Evolutionary conservation across 2,888 invertebrate genomes (phyloP), one percentile per base, ranked within the genome.

Genomic region (Dicyrtoma fusca): DNA sequence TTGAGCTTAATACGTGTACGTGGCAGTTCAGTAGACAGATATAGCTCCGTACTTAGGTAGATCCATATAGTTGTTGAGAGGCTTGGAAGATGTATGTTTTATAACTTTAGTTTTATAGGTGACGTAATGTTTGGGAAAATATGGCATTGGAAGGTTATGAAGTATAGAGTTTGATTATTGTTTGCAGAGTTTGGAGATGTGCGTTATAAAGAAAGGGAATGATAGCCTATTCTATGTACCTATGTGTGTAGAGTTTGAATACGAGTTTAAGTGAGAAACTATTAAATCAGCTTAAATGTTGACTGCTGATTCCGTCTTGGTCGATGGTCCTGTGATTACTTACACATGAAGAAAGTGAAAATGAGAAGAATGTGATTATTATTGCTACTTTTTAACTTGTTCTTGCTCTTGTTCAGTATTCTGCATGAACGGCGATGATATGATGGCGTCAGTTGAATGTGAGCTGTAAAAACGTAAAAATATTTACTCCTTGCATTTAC

Each of bases 281-380:
- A 17, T 11, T 23, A 19, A 21, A 19, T 53, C 53, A 53, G 53
- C 53, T 21, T 10, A 53, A 34, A 34, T 34, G 34, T 34, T 34
- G 34, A 19, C 10, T 23, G 13, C 17, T 53, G 19, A 53, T 19
- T 23, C 19, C 19, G 53, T n/a, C n/a, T n/a, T n/a, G n/a, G n/a
- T n/a, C n/a, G n/a, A n/a, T n/a, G 8, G 34, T 34, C 34, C 6
- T 10, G 21, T 19, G 21, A 11, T 21, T 19, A 53, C 21, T 19
- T 53, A 49, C 53, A 49, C 53, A 53, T n/a, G 53, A 53, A 21
- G 53, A 53, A 53, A 53, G 53, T n/a, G 53, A 53, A 53, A 53
- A 21, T 53, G 53, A 53, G 21, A 53, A 53, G 53, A n/a, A 21
- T 53, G 21, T 53, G 53, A 19, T 53, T 17, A 53, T 53, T 53